A percentile compares a stretch with the other conserved stretches of the same genome.
Evolutionary conservation across 2,797 vertebrate species (phyloP).

Genomic region (Amblyopsis hoosieri): DNA sequence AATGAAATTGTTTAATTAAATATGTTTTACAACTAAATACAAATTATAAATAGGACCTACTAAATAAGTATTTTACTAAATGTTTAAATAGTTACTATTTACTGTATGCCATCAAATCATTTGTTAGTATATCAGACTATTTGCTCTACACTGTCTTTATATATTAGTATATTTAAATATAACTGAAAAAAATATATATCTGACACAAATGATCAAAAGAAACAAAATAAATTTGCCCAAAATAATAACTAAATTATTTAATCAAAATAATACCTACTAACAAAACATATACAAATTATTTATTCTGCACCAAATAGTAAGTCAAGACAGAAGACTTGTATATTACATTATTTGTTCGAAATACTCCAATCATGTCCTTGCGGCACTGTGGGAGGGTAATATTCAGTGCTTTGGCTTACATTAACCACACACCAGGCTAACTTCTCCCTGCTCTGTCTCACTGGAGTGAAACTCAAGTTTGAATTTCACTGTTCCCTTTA

Average conservation of each 20-base stretch:
- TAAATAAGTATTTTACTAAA: too few species aligned
- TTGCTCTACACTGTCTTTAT: neutral
- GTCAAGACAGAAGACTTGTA: constrained; percentile 43
- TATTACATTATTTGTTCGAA: constrained; percentile 69
- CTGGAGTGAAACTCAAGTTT: constrained; percentile 76
- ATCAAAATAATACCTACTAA: constrained; percentile 38
- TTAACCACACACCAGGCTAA: constrained; percentile 77
- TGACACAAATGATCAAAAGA: constrained; percentile 39
- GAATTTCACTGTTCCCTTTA: constrained; percentile 77
- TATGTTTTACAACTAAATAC: too few species aligned
- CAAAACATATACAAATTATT: constrained; percentile 56
- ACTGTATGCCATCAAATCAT: too few species aligned
- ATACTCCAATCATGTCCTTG: constrained; percentile 53
- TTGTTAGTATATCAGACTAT: too few species aligned
- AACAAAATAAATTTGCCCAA: constrained; percentile 9
- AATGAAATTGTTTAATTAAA: too few species aligned
- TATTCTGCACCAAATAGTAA: constrained; percentile 61
- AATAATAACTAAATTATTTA: constrained; percentile 17
- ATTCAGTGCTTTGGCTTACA: constrained; percentile 77
- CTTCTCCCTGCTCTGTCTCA: constrained; percentile 74
- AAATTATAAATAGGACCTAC: too few species aligned
- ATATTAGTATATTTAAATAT: constrained; percentile 33
- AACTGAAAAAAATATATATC: constrained; percentile 20
- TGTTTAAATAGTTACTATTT: too few species aligned
- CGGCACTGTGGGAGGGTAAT: constrained; percentile 76